Evolutionary conservation across 2,797 vertebrate genomes (phyloP), one percentile per base, ranked within the genome.

Genomic region (Lateolabrax maculatus): DNA sequence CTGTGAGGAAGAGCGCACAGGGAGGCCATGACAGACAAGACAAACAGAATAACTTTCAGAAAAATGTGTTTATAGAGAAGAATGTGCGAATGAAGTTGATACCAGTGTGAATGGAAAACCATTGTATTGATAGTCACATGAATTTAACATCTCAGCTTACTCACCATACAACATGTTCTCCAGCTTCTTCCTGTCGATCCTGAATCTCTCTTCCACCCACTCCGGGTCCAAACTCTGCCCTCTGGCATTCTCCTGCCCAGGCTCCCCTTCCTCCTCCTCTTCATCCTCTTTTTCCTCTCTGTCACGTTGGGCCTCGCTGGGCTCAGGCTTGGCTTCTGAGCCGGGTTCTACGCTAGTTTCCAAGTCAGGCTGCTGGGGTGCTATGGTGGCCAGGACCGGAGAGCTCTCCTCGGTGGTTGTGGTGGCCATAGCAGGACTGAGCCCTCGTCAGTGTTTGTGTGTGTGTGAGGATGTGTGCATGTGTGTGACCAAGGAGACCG

Each of bases 151-250:
- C 39, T 57, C 48, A 43, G 61, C 44, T 63, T 37, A 89, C 94
- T 94, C 85, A 95, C 95, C 89, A 58, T 95, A 95, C 88, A 96
- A 84, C 96, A 96, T 96, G 82, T 71, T 87, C 87, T 96, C 96
- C 87, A 96, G 91, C 90, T 96, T 96, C 92, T 95, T 96, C 91
- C 96, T 93, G 92, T 96, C 95, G 13, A 96, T 96, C 80, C 95
- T 93, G 90, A 96, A 96, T 80, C 96, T 93, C 85, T 96, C 96
- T 78, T 96, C 96, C 82, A 95, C 87, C 94, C 95, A 95, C 19
- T 96, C 94, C 0, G 89, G 92, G 87, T 95, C 93, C 37, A 73
- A 48, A 75, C 79, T 86, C 60, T 91, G 89, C 53, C 66, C 79
- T 68, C 25, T 68, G 5, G 67, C 70, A 4, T 70, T 57, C 62